Base-by-base conservation (phyloP, 2,888 invertebrate genomes). In the Allophyes oxyacanthae region DNA sequence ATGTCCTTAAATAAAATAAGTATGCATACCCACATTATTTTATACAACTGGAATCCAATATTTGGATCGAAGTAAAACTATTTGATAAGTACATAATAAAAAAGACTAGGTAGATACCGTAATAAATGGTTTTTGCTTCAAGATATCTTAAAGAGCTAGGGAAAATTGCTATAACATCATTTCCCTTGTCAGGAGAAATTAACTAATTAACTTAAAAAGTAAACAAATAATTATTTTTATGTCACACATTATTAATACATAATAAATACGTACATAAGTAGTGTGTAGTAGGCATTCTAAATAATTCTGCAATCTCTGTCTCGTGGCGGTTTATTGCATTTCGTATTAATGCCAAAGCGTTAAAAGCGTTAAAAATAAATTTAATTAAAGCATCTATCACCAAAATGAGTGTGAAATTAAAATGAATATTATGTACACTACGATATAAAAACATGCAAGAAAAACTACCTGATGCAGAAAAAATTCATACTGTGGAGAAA, bases 241-340 rank as follows among this genome's bases (percentile, higher is more conserved):
- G 57, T 49, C 34, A 68, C 56, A 67, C 40, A 58, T 34, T 49
- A 46, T 52, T 46, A 45, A 74, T 64, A n/a, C n/a, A 77, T 68
- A 69, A 72, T 76, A 77, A 50, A 75, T 77, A 81, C 74, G 71
- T 78, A 78, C 74, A 78, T 78, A 81, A 63, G 72, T 64, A 70
- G 53, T 72, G 60, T 70, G 71, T 73, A 81, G 75, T 74, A 88
- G 86, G 88, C 87, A 82, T 86, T 83, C 73, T 77, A 79, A 81
- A 75, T 78, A 81, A 73, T 76, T 79, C 82, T 90, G 90, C 91
- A 91, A 89, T 88, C 89, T 89, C 89, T 93, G 93, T 94, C 92
- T 92, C 93, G 93, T 92, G 91, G 89, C 88, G 89, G 90, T 86
- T 75, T 88, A 74, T 88, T 92, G 92, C 92, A 89, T 82, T 75